A percentile compares a stretch with the other conserved stretches of the same genome.
phyloP scores from a whole-genome alignment of 35 echinoderm and acorn worm genomes.

The Hemicentrotus pulcherrimus region DNA sequence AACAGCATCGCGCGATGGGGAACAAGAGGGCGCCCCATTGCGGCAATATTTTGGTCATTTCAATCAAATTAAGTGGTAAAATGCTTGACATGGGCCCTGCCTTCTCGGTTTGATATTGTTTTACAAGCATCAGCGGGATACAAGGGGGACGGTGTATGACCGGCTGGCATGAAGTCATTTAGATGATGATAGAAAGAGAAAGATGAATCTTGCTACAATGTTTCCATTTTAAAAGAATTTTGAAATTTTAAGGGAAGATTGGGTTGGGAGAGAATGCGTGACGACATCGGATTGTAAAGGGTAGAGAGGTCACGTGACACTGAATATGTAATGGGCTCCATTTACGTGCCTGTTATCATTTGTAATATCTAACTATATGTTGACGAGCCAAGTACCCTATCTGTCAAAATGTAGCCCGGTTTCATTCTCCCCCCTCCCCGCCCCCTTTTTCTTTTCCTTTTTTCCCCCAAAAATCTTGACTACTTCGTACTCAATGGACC shows the following conservation, averaged over 20 bases:
- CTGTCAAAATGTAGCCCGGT: no score
- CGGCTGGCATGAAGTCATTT: background rate
- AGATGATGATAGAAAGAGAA: background rate
- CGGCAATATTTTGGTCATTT: conserved; percentile 50
- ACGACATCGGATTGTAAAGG: background rate
- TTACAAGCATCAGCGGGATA: conserved; percentile 21
- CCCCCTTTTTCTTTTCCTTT: no score
- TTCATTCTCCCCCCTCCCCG: no score
- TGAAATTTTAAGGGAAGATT: background rate
- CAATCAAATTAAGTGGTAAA: conserved; percentile 49
- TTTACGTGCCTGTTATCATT: background rate
- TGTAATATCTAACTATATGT: background rate
- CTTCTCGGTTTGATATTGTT: conserved; percentile 20
- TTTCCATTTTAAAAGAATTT: background rate
- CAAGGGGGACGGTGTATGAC: background rate
- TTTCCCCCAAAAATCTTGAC: no score
- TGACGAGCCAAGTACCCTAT: no score
- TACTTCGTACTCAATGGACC: no score
- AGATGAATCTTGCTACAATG: conserved; percentile 11
- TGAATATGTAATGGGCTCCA: background rate
- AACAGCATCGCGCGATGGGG: conserved; percentile 32
- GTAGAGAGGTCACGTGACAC: background rate
- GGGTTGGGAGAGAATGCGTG: background rate
- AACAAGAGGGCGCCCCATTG: background rate
- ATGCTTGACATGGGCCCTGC: background rate